Conservation (phyloP, 2,888 invertebrate species). For the Cloeon dipterum region DNA sequence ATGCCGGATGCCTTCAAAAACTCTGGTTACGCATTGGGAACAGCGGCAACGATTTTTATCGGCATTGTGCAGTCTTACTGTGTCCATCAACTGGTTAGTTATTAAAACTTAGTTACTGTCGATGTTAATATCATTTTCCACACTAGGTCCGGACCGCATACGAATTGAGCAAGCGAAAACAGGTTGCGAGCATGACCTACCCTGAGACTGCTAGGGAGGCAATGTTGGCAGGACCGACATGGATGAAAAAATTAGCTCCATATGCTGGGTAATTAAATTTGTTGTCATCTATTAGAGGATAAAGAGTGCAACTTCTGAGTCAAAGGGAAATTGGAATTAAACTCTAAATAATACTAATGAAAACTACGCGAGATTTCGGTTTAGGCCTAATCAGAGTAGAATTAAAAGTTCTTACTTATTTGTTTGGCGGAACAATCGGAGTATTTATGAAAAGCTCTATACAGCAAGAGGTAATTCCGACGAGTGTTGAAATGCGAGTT, state of each 20-base stretch:
- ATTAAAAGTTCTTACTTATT: too few relatives aligned
- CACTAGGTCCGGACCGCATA: conserved; percentile 27
- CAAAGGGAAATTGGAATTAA: too few relatives aligned
- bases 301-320: too few relatives aligned
- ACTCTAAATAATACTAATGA: too few relatives aligned
- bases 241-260: conserved; percentile 35
- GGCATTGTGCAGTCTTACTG: conserved; percentile 84
- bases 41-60: conserved; percentile 57
- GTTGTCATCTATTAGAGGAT: too few relatives aligned
- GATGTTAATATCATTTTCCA: neutral
- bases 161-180: conserved; percentile 21
- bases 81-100: conserved; percentile 65
- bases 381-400: too few relatives aligned
- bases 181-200: conserved; percentile 45
- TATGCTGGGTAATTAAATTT: conserved; percentile 43
- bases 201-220: conserved; percentile 60
- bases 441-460: too few relatives aligned
- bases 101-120: neutral
- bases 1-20: conserved; percentile 73
- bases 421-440: too few relatives aligned
- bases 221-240: conserved; percentile 47
- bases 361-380: too few relatives aligned
- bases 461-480: too few relatives aligned
- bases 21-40: conserved; percentile 59
- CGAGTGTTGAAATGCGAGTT: too few relatives aligned